Evolutionary conservation across 2,113 vertebrate species (phyloP), one percentile per base, ranked within the genome.

Genomic region (Pterocles orientalis): DNA sequence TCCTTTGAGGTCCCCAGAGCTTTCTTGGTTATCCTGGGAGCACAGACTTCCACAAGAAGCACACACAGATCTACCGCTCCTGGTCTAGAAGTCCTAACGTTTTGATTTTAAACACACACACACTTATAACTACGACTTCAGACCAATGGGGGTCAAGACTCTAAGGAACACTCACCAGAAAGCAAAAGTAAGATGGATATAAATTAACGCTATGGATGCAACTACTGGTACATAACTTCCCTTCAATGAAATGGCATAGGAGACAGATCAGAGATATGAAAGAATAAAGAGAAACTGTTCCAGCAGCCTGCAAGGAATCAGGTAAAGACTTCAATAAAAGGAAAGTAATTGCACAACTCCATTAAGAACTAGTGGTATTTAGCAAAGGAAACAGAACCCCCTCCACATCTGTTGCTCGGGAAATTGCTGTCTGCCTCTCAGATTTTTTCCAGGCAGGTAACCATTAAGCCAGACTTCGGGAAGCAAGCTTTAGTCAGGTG

Each of bases 391-490:
- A 89, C 18, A 60, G 82, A 92, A 85, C 4, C 4, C 31, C 7
- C 45, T 86, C 53, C 47, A 58, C 56, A 94, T 62, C 51, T 92
- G 61, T 33, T 78, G 84, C 65, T 82, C 82, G 29, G 73, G 57
- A 93, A 97, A 95, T 36, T 56, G 70, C 87, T 85, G 56, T 71
- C 84, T 82, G 73, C 61, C 34, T 47, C 80, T 21, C 73, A 51
- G 14, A 57, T 43, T 82, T 88, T 80, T 92, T 88, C 81, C 87
- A 94, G 87, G 90, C 90, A 86, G 81, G 73, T 87, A 87, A 79
- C 92, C 82, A 82, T 48, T 33, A 93, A 93, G 78, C 29, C 29
- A 85, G 61, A 81, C 48, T 94, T 84, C 33, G 56, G n/a, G 77
- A 89, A 84, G 28, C 20, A 36, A 87, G 53, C 31, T 48, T 82